Conservation (phyloP, 2,797 vertebrate genomes). For the Bovichtus variegatus region DNA sequence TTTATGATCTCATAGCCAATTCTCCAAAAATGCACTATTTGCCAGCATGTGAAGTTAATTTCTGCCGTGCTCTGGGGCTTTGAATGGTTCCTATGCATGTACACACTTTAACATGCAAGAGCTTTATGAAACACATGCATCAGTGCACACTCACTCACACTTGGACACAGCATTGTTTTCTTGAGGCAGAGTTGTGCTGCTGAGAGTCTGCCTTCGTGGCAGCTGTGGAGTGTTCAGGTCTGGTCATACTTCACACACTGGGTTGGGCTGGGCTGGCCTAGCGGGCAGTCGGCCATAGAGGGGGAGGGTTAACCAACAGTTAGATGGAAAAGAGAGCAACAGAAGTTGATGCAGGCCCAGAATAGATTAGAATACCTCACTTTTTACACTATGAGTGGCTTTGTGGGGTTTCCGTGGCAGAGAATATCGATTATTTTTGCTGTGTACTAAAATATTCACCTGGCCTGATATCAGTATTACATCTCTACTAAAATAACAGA, state of each 20-base stretch:
- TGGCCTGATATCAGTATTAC: neutral
- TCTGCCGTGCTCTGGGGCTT: neutral
- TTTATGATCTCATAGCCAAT: neutral
- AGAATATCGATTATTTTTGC: slow-evolving; percentile 8
- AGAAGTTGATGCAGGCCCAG: slow-evolving; percentile 41
- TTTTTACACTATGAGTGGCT: slow-evolving; percentile 29
- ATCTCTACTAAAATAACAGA: slow-evolving; percentile 25
- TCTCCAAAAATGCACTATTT: neutral
- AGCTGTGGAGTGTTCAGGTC: slow-evolving; percentile 71
- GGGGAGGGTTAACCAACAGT: slow-evolving; percentile 63
- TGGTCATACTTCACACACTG: slow-evolving; percentile 69
- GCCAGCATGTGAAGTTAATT: neutral
- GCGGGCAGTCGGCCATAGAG: slow-evolving; percentile 53
- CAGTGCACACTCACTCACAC: slow-evolving; percentile 32
- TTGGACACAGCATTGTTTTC: slow-evolving; percentile 57
- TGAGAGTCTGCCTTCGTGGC: slow-evolving; percentile 74
- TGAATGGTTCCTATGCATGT: slow-evolving; percentile 7
- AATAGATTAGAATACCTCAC: slow-evolving; percentile 50
- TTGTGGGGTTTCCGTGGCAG: slow-evolving; percentile 17
- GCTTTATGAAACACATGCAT: slow-evolving; percentile 21
- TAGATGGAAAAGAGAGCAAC: slow-evolving; percentile 60
- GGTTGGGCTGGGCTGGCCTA: slow-evolving; percentile 47
- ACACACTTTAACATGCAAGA: slow-evolving; percentile 17
- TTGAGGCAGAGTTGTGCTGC: slow-evolving; percentile 51
- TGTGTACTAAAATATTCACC: slow-evolving; percentile 10